Evolutionary conservation across 2,113 vertebrate species (phyloP), one percentile per base, ranked within the genome.

Genomic region (Petrocephalus microphthalmus): DNA sequence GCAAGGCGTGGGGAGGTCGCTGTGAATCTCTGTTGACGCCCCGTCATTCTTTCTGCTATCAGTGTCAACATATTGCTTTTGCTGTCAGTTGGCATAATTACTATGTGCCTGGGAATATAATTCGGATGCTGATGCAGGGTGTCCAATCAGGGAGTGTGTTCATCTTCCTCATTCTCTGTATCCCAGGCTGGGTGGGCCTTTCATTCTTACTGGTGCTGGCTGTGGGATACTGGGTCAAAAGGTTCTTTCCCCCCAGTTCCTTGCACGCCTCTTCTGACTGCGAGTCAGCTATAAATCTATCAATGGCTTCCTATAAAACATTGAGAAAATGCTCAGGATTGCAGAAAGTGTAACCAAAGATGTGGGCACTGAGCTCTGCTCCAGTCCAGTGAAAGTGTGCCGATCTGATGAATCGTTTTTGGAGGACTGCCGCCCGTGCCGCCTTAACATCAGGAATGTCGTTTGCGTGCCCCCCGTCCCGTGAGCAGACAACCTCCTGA

Each of bases 31-130:
- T 17, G 45, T 19, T 42, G 56, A 74, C n/a, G 42, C 56, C 19
- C 33, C 19, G 45, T 29, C 54, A 5, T 47, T 37, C 84, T 83
- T 85, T 71, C 29, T 60, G 22, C 33, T 56, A 2, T 82, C 17
- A 8, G 19, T 49, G 5, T 74, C 17, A 10, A 37, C 57, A 71
- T 88, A 54, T 89, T 7, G 81, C 47, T 64, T 29, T 29, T 67
- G 60, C 60, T 13, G 11, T 67, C 29, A 3, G 25, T 67, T 17
- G 2, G 84, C 89, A 90, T 88, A 84, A 92, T 89, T 64, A 89
- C 53, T 60, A 83, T 89, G 91, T 93, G 87, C 74, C 49, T 56
- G 29, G 52, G 60, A 57, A 87, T 52, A 85, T 87, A 51, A 53
- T 88, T 88, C 10, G n/a, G 29, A 22, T 54, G 87, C 54, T 10